phyloP scores from a whole-genome alignment of 2,888 invertebrate genomes.

The Metopia argyrocephala region DNA sequence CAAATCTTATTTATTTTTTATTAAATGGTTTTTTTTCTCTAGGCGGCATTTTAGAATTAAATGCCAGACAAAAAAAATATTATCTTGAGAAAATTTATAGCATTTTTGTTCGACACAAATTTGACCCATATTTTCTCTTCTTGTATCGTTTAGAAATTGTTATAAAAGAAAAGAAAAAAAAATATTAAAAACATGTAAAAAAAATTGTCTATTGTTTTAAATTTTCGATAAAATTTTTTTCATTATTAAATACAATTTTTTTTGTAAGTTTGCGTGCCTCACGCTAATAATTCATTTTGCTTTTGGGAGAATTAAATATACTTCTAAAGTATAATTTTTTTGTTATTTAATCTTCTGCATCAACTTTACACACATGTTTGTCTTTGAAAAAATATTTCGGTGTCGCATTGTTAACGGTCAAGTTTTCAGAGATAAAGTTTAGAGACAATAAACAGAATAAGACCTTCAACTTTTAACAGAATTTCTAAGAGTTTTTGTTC shows the following conservation, averaged over 20 bases:
- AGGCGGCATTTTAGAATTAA: background rate
- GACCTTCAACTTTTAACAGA: conserved; percentile 5
- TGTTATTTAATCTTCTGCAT: conserved; percentile 12
- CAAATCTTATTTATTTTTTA: conserved; percentile 1
- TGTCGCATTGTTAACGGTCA: conserved; percentile 13
- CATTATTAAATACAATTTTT: background rate
- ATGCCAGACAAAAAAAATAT: background rate
- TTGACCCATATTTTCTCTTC: conserved; percentile 32
- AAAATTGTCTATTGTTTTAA: conserved; percentile 14
- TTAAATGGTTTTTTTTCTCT: background rate
- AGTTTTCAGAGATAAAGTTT: background rate
- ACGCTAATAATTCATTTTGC: conserved; percentile 38
- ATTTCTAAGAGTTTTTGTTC: background rate
- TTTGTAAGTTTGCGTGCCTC: conserved; percentile 32
- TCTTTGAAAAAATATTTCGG: background rate
- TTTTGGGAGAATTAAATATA: background rate
- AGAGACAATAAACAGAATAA: background rate
- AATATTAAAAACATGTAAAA: background rate
- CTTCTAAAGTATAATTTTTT: background rate
- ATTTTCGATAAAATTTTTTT: too few relatives aligned
- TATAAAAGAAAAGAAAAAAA: background rate
- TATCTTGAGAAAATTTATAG: conserved; percentile 15
- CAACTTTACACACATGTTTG: background rate
- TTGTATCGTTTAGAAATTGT: background rate
- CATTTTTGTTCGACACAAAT: background rate